A percentile compares a stretch with the other conserved stretches of the same genome.
Evolutionary conservation across 2,113 vertebrate genomes (phyloP).

Genomic region (Atlantisia rogersi): DNA sequence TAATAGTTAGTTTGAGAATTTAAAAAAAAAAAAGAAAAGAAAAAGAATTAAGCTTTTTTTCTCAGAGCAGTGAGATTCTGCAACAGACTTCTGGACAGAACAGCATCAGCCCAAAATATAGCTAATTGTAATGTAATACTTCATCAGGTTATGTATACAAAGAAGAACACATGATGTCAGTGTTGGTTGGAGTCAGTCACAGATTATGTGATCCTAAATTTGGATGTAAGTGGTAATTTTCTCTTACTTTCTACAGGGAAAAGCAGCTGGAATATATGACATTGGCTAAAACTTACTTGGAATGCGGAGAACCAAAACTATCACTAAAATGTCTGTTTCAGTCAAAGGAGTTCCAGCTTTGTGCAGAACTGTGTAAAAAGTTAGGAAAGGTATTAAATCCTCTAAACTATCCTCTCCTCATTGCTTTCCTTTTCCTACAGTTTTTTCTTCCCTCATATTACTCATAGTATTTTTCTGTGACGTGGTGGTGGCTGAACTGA

Average conservation of each 20-base stretch:
- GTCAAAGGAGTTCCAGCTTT: slow-evolving; percentile 80
- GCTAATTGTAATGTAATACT: not conserved
- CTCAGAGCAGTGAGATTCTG: not conserved
- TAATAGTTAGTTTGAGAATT: not conserved
- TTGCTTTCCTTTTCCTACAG: not conserved
- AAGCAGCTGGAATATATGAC: slow-evolving; percentile 80
- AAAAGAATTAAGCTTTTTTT: not conserved
- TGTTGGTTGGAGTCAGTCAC: not conserved
- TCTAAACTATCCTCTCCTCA: not conserved
- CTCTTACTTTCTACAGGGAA: slow-evolving; percentile 68
- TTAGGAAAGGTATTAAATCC: slow-evolving; percentile 77
- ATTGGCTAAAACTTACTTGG: slow-evolving; percentile 82
- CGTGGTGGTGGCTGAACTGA: not conserved
- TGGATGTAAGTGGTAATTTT: not conserved
- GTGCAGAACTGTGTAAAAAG: slow-evolving; percentile 77
- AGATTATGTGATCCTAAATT: not conserved
- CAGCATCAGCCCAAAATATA: not conserved
- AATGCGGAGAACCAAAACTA: slow-evolving; percentile 78
- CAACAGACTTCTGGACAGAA: not conserved
- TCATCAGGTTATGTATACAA: not conserved
- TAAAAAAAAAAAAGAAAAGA: not conserved
- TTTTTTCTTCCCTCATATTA: not conserved
- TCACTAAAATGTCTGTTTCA: slow-evolving; percentile 81
- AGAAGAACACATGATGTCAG: not conserved
- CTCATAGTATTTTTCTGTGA: not conserved